phyloP scores from a whole-genome alignment of 2,113 vertebrate species.

The Ctenomys sociabilis region DNA sequence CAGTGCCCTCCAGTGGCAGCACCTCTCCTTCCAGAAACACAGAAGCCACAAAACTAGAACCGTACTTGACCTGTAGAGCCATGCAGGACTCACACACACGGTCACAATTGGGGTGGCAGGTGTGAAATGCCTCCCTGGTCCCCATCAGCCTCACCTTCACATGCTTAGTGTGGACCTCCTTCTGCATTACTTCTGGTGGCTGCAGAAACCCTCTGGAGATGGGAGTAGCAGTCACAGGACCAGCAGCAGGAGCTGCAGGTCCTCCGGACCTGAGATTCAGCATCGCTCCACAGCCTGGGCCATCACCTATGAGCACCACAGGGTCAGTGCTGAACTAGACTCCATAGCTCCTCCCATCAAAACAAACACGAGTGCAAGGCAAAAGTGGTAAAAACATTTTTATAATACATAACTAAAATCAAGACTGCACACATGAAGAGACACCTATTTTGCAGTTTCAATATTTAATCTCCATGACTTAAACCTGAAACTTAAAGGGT shows the following conservation, averaged over 20 bases:
- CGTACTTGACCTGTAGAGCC: no score
- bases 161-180: slow-evolving; percentile 89
- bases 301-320: slow-evolving; percentile 85
- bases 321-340: neutral
- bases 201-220: slow-evolving; percentile 84
- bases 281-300: slow-evolving; percentile 86
- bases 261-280: slow-evolving; percentile 85
- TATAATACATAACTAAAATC: neutral
- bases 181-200: slow-evolving; percentile 60
- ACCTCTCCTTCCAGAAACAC: neutral
- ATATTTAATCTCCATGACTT: neutral
- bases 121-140: neutral
- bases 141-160: slow-evolving; percentile 87
- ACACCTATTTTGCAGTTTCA: neutral
- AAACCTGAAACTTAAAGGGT: neutral
- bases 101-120: fast-evolving
- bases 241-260: slow-evolving; percentile 83
- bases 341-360: neutral
- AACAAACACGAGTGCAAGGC: neutral
- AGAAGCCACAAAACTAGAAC: no score
- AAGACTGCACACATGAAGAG: neutral
- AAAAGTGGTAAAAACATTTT: neutral
- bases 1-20: neutral
- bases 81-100: fast-evolving
- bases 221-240: slow-evolving; percentile 85